A percentile compares a stretch with the other conserved stretches of the same genome.
Evolutionary conservation across 2,797 vertebrate species (phyloP).

Genomic region (Tragelaphus eurycerus): DNA sequence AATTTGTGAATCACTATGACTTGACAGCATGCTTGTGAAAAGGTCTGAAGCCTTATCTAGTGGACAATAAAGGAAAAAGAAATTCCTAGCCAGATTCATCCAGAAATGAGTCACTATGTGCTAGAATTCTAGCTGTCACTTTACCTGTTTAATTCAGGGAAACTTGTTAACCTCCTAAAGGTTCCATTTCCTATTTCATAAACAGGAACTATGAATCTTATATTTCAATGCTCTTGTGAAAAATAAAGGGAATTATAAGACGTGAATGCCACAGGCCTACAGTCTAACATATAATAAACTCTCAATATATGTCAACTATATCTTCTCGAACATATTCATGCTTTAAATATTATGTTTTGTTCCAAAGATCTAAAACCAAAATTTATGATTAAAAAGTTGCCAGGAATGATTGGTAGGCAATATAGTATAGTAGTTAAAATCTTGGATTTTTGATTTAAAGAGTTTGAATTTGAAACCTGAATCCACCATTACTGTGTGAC

Average conservation of each 20-base stretch:
- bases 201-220: not conserved
- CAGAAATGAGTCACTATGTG: not conserved
- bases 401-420: not conserved
- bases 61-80: not conserved
- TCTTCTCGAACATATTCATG: not conserved
- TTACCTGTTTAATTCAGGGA: not conserved
- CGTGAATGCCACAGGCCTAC: not conserved
- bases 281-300: not conserved
- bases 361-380: slow-evolving; percentile 11
- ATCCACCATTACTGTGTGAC: not conserved
- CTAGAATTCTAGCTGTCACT: slow-evolving; percentile 8
- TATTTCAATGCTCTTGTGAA: not conserved
- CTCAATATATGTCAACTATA: not conserved
- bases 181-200: not conserved
- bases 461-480: not conserved
- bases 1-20: not conserved
- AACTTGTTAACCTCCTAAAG: not conserved
- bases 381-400: not conserved
- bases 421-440: not conserved
- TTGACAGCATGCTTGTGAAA: not conserved
- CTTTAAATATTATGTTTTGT: slow-evolving; percentile 4
- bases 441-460: not conserved
- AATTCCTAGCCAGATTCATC: not conserved
- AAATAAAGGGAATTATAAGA: not conserved
- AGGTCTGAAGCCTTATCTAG: not conserved